A percentile compares a stretch with the other conserved stretches of the same genome.
Conservation (phyloP, 2,888 invertebrate species). For the Rhimphoctona megacephalus region DNA sequence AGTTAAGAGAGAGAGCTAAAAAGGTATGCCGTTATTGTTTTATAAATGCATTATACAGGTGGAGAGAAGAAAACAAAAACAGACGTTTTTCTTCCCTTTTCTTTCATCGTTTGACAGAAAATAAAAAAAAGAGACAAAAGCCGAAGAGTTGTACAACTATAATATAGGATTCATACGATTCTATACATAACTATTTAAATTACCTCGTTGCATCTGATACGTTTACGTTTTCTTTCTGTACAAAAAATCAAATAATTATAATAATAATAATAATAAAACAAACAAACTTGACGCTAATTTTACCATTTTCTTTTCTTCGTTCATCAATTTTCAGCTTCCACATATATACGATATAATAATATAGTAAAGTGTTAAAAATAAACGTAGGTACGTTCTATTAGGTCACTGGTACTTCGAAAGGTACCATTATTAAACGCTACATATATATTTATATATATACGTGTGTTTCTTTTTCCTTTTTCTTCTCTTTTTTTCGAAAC, state of each 20-base stretch:
- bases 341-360: constrained; percentile 61
- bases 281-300: constrained; percentile 16
- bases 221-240: constrained; percentile 67
- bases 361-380: constrained; percentile 78
- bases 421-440: constrained; percentile 70
- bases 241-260: constrained; percentile 54
- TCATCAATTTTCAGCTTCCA: constrained; percentile 60
- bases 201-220: constrained; percentile 70
- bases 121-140: constrained; percentile 55
- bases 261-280: not conserved
- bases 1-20: constrained; percentile 24
- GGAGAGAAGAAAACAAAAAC: constrained; percentile 12
- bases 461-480: not conserved
- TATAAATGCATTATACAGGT: constrained; percentile 41
- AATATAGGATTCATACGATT: constrained; percentile 61
- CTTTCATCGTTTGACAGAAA: constrained; percentile 44
- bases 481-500: constrained; percentile 1
- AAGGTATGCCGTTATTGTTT: constrained; percentile 5
- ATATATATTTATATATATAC: constrained; percentile 40
- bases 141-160: constrained; percentile 48
- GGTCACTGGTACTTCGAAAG: constrained; percentile 78
- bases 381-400: constrained; percentile 77
- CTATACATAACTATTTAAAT: constrained; percentile 63
- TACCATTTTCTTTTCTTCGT: constrained; percentile 35
- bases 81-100: not conserved